Evolutionary conservation across 1,140 invertebrate species (phyloP), one percentile per base, ranked within the genome.

Genomic region (Trypoxylus dichotomus): DNA sequence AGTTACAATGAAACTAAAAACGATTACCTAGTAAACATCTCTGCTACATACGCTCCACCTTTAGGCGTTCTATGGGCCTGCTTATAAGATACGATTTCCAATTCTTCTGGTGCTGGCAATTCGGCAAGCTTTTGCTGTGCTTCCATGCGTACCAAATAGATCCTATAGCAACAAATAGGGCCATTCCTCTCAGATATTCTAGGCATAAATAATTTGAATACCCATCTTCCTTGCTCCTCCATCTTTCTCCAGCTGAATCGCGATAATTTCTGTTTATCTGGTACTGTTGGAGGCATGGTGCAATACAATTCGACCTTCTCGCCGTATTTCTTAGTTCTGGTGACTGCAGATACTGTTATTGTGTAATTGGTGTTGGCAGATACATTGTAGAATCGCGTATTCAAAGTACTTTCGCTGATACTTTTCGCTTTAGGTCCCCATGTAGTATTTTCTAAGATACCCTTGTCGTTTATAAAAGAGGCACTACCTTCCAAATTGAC

Each of bases 181-280:
- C 95, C 95, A 84, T 96, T 96, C 77, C 95, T 87, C 83, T 96
- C 94, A 0, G 93, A 92, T 15, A 96, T 90, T 79, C 92, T 88
- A 0, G 94, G 93, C 60, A 95, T 84, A 79, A 89, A 89, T 15
- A 95, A 83, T 80, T 92, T 92, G 75, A 95, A 92, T 68, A 94
- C 86, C 85, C 92, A 93, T 80, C 89, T 89, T 21, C 90, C 91
- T 58, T 91, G 88, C 74, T 91, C 87, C 47, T 90, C 88, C 58
- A 94, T 88, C 86, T 94, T 94, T 19, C 89, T 88, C 94, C 94
- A 96, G 21, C 88, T 88, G 2, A 93, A 89, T 21, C 89, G 86
- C 25, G 90, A 89, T 41, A 94, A 86, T 60, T 88, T 89, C 54
- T 91, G 90, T 74, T 87, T 86, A 78, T 93, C 91, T 0, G 94